Evolutionary conservation across 1,140 invertebrate species (phyloP), one percentile per base, ranked within the genome.

Genomic region (Adoxophyes honmai): DNA sequence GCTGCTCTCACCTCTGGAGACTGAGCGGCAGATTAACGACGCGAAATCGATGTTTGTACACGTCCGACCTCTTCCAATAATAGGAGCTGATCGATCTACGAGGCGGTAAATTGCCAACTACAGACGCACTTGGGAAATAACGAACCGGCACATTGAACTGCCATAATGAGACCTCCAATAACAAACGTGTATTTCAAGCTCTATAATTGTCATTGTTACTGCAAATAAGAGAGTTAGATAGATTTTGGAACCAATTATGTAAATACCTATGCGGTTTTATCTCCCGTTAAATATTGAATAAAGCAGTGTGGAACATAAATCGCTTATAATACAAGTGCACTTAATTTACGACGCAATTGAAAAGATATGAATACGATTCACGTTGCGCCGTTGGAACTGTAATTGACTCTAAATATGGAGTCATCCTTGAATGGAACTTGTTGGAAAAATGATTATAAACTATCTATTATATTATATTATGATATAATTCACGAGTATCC

Each of bases 21-120:
- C 70, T 68, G 38, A 64, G 70, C 66, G 68, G 64, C 63, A 70
- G 73, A 79, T 86, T 84, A 85, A 84, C 78, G 74, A 84, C 78
- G 73, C 78, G 75, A 84, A 86, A 81, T 83, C 78, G 80, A 76
- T 88, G 81, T 86, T 86, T 88, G 81, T 81, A 86, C 86, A 86
- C 86, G 83, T 88, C 75, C 86, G 76, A 86, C 77, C 82, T 82
- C 82, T 76, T 71, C 78, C 75, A 73, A 84, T 88, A 88, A 86
- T 84, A 73, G 70, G 69, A 76, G 68, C 77, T 78, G 82, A 81
- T 81, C 78, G 78, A 80, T 78, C 77, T 75, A 66, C 59, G 68
- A 73, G 66, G 62, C 72, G 70, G 74, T 81, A 85, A 85, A 84
- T 85, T 86, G 75, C 78, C 66, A 73, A 79, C 62, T 64, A 61